These are phyloP conservation scores for Mimumesa dahlbomi DNA, from an alignment of 2,888 invertebrate genomes.

Conservation along the genomic window DNA sequence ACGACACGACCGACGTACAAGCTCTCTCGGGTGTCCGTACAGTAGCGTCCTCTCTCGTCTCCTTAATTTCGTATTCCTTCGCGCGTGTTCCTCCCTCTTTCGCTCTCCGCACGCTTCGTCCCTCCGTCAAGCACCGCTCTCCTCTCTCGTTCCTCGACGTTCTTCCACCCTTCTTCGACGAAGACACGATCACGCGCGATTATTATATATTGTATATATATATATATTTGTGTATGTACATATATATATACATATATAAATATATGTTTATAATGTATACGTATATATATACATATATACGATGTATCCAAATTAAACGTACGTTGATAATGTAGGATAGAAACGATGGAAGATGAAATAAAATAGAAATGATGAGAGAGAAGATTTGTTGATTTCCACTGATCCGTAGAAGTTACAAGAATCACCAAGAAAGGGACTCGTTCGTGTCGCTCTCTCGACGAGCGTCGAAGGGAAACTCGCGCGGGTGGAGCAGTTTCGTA, in stretches of 20 bases:
- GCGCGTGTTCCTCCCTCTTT: conserved; percentile 63
- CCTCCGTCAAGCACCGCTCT: conserved; percentile 17
- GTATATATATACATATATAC: too few species aligned
- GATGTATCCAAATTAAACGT: neutral
- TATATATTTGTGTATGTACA: too few species aligned
- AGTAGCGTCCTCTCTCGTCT: conserved; percentile 55
- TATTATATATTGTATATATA: too few species aligned
- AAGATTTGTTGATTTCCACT: too few species aligned
- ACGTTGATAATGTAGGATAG: too few species aligned
- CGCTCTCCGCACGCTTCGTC: conserved; percentile 25
- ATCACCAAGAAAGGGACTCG: too few species aligned
- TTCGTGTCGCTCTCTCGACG: conserved; percentile 43
- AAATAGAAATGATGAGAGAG: conserved; percentile 1
- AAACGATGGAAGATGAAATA: conserved; percentile 1
- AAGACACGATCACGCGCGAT: conserved; percentile 19
- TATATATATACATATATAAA: too few species aligned
- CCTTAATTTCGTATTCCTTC: conserved; percentile 61
- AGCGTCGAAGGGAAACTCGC: conserved; percentile 58
- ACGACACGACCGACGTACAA: conserved; percentile 36
- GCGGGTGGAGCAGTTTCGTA: conserved; percentile 64
- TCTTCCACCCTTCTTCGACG: conserved; percentile 27
- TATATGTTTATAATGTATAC: too few species aligned
- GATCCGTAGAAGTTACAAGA: too few species aligned
- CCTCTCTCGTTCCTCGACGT: conserved; percentile 3
- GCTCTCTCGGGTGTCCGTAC: conserved; percentile 39